phyloP scores from a whole-genome alignment of 2,797 vertebrate genomes.

The Orientallactaga sibirica region DNA sequence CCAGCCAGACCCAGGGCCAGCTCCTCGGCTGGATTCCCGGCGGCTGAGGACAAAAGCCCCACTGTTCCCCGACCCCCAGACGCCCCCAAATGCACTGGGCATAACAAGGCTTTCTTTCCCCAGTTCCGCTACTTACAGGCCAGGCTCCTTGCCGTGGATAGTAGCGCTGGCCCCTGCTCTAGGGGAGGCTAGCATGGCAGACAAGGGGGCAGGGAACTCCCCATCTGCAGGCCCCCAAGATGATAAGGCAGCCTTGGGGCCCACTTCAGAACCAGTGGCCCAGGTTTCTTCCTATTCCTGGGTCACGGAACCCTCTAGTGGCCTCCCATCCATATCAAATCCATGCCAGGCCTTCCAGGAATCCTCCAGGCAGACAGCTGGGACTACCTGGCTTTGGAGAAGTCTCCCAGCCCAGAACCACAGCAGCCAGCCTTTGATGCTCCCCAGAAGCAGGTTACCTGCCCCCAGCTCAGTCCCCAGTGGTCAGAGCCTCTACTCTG shows the following conservation, averaged over 20 bases:
- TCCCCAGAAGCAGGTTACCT: neutral
- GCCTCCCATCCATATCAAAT: neutral
- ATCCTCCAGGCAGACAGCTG: constrained; percentile 2
- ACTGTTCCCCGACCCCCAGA: constrained; percentile 77
- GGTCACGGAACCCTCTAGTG: neutral
- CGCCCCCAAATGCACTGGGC: constrained; percentile 77
- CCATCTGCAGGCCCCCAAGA: neutral
- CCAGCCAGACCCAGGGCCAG: constrained; percentile 72
- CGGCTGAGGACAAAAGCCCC: constrained; percentile 76
- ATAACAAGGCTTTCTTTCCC: constrained; percentile 80
- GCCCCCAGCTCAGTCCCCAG: neutral
- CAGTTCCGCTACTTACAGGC: constrained; percentile 66
- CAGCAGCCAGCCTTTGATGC: neutral
- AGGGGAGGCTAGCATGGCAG: neutral
- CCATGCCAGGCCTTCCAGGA: neutral
- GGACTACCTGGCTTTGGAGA: neutral
- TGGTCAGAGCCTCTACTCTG: neutral
- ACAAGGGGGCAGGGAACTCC: neutral
- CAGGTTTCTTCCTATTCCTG: neutral
- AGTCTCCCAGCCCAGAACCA: neutral
- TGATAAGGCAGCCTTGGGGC: neutral
- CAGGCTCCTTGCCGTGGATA: constrained; percentile 60
- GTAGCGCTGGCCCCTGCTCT: constrained; percentile 39
- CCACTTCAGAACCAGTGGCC: neutral
- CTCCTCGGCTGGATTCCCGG: constrained; percentile 77